Evolutionary conservation across 2,797 vertebrate species (phyloP).

Genomic region (Hyperoplus lanceolatus): DNA sequence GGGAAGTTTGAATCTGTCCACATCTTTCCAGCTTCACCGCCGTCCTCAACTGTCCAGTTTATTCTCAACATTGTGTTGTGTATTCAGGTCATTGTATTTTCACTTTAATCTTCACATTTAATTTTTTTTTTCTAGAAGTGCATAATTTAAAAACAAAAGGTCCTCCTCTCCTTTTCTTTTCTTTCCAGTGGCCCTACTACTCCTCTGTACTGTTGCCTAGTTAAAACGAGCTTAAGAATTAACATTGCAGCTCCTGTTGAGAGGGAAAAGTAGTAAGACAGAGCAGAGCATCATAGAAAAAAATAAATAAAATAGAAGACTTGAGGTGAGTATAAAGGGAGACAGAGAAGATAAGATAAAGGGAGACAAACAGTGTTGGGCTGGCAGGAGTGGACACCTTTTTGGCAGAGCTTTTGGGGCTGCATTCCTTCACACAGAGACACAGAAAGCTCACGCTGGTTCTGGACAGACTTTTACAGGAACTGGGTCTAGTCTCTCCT

Average conservation of each 20-base stretch:
- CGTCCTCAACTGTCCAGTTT: too few species aligned
- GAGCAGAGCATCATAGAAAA: conserved; percentile 3
- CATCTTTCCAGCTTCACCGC: too few species aligned
- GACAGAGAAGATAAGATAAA: conserved; percentile 20
- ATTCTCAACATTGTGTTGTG: too few species aligned
- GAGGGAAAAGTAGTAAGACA: background rate
- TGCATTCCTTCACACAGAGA: conserved; percentile 69
- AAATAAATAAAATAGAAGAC: background rate
- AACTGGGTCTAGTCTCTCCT: conserved; percentile 29
- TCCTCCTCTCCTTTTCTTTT: too few species aligned
- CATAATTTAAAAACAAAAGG: too few species aligned
- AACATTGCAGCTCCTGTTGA: background rate
- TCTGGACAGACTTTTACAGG: conserved; percentile 61
- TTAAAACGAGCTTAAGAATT: background rate
- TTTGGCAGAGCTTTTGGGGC: conserved; percentile 59
- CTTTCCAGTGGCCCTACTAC: too few species aligned
- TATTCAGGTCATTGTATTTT: too few species aligned
- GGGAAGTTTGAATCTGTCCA: too few species aligned
- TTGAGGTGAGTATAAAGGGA: conserved; percentile 23
- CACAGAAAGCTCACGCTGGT: conserved; percentile 60
- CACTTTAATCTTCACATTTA: too few species aligned
- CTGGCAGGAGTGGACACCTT: conserved; percentile 55
- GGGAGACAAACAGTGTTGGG: conserved; percentile 24
- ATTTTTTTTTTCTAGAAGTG: too few species aligned
- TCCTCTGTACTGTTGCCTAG: background rate